Conservation (phyloP, 2,888 invertebrate genomes). For the Ethmia dodecea region DNA sequence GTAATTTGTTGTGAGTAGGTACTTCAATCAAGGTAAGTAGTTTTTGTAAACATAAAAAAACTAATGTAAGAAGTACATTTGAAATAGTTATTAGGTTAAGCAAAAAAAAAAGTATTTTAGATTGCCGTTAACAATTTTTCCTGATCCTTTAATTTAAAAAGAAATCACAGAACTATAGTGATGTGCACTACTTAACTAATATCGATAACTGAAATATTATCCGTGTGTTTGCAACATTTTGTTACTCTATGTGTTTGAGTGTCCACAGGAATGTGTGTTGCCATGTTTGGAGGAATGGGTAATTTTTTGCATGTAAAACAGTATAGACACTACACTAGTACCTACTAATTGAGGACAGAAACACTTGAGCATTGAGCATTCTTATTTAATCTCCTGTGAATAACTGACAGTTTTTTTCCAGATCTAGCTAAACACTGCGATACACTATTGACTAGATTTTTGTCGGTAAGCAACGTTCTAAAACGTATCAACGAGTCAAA, state of each 20-base stretch:
- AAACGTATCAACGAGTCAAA: slow-evolving; percentile 3
- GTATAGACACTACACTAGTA: slow-evolving; percentile 8
- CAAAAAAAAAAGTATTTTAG: too few relatives aligned
- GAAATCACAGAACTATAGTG: background rate
- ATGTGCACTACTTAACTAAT: background rate
- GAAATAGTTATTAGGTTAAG: too few relatives aligned
- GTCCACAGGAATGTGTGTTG: slow-evolving; percentile 72
- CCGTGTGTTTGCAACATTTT: slow-evolving; percentile 12
- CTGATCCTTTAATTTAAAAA: too few relatives aligned
- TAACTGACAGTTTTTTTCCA: slow-evolving; percentile 48
- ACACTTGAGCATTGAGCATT: background rate
- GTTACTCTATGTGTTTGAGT: slow-evolving; percentile 55
- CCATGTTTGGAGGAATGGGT: slow-evolving; percentile 61
- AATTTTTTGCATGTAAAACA: slow-evolving; percentile 48
- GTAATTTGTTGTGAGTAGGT: too few relatives aligned
- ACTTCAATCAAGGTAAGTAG: too few relatives aligned
- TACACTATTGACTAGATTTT: slow-evolving; percentile 11
- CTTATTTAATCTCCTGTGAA: slow-evolving; percentile 49
- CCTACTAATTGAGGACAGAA: background rate
- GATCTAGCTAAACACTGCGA: slow-evolving; percentile 15
- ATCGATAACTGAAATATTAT: background rate
- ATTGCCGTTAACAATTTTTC: too few relatives aligned
- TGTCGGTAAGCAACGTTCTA: slow-evolving; percentile 16
- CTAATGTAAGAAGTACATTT: too few relatives aligned
- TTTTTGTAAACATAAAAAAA: too few relatives aligned